A percentile compares a stretch with the other conserved stretches of the same genome.
phyloP scores from a whole-genome alignment of 1,140 invertebrate species.

The Sweltsa coloradensis region DNA sequence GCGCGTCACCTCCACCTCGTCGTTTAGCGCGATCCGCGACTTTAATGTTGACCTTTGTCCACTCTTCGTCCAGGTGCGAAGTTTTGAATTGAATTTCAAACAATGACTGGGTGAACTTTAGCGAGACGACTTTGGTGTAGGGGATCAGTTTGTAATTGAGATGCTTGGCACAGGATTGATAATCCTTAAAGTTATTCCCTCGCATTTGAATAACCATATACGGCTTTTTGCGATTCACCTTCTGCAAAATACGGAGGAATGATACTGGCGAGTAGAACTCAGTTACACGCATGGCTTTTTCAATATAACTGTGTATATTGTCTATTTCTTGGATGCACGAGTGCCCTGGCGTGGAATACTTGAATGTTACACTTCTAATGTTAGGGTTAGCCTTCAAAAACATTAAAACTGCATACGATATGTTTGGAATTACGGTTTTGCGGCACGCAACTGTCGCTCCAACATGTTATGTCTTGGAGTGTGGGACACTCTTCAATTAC shows the following conservation, averaged over 20 bases:
- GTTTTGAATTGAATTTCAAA: slow-evolving; percentile 5
- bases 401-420: slow-evolving; percentile 6
- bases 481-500: slow-evolving; percentile 9
- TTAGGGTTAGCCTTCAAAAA: slow-evolving; percentile 10
- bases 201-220: slow-evolving; percentile 13
- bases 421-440: slow-evolving; percentile 12
- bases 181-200: slow-evolving; percentile 13
- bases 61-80: no score
- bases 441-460: slow-evolving; percentile 11
- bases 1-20: no score
- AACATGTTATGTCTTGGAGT: slow-evolving; percentile 8
- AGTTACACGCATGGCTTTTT: slow-evolving; percentile 8
- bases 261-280: slow-evolving; percentile 18
- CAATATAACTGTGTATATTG: slow-evolving; percentile 14
- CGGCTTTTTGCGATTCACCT: slow-evolving; percentile 8
- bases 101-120: slow-evolving; percentile 9
- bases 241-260: slow-evolving; percentile 14
- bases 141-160: slow-evolving; percentile 15
- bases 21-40: no score
- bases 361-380: slow-evolving; percentile 11
- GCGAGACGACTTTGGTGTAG: slow-evolving; percentile 8
- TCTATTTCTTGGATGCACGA: slow-evolving; percentile 16
- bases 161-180: slow-evolving; percentile 5
- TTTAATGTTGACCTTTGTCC: no score
- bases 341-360: slow-evolving; percentile 17